Base-by-base conservation (phyloP, 2,888 invertebrate species). In the Syritta pipiens region DNA sequence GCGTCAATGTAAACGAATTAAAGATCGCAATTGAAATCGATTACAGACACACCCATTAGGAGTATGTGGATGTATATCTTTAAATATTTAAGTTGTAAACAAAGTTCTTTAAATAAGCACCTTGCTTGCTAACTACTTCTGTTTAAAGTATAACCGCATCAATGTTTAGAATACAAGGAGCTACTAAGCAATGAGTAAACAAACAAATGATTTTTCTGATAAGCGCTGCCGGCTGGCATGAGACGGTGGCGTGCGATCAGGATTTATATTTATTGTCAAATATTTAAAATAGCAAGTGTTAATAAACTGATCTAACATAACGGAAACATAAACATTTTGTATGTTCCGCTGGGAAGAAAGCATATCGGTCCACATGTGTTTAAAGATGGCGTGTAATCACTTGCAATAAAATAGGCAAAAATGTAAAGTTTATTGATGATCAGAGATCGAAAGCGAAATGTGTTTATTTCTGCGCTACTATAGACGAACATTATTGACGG, bases 1-100 rank as follows among this genome's bases (percentile, higher is more conserved):
- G 40, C 30, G 44, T 65, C 32, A 71, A 48, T 40, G 19, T 48
- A 40, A 71, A 53, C 62, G 57, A 32, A 65, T 37, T 24, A n/a
- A 28, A 7, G 46, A 67, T 40, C 37, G 32, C 32, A 75, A 67
- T 26, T 60, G 46, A 53, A 67, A 60, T 51, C 20, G 53, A 60
- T 68, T 68, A 42, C 30, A 55, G 53, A 24, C 46, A 32, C 68
- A 48, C 37, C 53, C 59, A 67, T 55, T 32, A 46, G 30, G 40
- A 60, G 48, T 53, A 26, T 42, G 32, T 22, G 20, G 19, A 22
- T 44, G 24, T 67, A 51, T 55, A 53, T 68, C 67, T 55, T 68
- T 60, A 48, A 67, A 72, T 72, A 55, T 63, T 63, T 72, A 30
- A 60, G 48, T 9, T 75, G 44, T 75, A 75, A 67, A 67, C 60